Conservation (phyloP, 2,888 invertebrate genomes). For the Sarcophaga variegata region DNA sequence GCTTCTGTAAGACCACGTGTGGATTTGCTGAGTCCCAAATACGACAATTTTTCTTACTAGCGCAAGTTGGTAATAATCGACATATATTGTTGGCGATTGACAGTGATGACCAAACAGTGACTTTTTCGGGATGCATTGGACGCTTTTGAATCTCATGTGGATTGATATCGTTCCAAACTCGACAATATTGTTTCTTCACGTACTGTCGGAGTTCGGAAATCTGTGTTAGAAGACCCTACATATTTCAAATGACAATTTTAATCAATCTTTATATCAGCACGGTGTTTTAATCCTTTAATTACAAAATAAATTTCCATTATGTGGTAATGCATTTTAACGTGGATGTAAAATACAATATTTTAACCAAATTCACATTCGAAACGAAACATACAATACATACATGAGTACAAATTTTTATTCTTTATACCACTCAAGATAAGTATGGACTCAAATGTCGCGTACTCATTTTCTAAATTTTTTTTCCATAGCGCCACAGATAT, state of each 20-base stretch:
- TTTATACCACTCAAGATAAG: conserved; percentile 49
- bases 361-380: conserved; percentile 3
- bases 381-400: background rate
- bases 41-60: too few relatives aligned
- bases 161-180: too few relatives aligned
- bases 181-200: too few relatives aligned
- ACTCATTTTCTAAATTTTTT: background rate
- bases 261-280: background rate
- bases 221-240: background rate
- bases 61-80: background rate
- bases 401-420: conserved; percentile 7
- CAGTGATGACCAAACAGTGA: too few relatives aligned
- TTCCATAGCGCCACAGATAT: background rate
- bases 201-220: too few relatives aligned
- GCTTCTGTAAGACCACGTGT: too few relatives aligned
- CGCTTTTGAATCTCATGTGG: too few relatives aligned
- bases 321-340: background rate
- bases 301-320: conserved; percentile 23
- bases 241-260: background rate
- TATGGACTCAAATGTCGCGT: conserved; percentile 39
- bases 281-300: conserved; percentile 44
- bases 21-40: too few relatives aligned
- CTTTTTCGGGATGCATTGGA: too few relatives aligned
- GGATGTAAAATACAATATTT: background rate
- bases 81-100: background rate